phyloP scores from a whole-genome alignment of 2,888 invertebrate species.

The Syrphus vitripennis region DNA sequence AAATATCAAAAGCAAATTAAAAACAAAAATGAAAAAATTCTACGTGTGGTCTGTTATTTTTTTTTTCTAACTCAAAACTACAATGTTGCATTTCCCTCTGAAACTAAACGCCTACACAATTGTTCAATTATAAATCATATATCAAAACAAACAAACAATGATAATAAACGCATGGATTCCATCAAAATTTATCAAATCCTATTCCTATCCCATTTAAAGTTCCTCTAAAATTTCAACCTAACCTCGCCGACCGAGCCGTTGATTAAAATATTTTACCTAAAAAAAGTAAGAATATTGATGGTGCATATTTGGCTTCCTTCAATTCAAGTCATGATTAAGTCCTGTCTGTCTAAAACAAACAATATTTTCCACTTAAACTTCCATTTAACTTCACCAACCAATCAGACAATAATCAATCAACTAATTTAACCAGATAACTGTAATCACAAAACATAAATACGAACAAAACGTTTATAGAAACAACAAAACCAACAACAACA shows the following conservation, averaged over 20 bases:
- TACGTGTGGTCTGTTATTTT: no score
- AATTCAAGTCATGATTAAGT: slow-evolving; percentile 9
- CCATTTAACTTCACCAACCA: slow-evolving; percentile 48
- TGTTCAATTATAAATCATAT: not conserved
- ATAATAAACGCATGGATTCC: not conserved
- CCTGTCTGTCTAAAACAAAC: slow-evolving; percentile 28
- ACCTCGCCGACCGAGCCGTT: no score
- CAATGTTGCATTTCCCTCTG: not conserved
- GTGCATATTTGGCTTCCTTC: not conserved
- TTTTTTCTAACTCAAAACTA: no score
- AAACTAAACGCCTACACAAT: not conserved
- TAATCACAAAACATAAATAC: slow-evolving; percentile 60
- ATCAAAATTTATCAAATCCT: not conserved
- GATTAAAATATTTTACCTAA: no score
- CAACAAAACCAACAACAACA: no score
- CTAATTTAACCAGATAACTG: slow-evolving; percentile 64
- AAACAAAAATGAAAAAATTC: no score
- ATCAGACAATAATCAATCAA: slow-evolving; percentile 60
- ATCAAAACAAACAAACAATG: not conserved
- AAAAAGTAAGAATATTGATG: not conserved
- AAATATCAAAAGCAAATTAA: no score
- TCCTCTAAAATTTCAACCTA: not conserved
- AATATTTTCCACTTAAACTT: slow-evolving; percentile 64
- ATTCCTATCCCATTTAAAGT: not conserved
- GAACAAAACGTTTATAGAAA: slow-evolving; percentile 7